Evolutionary conservation across 2,888 invertebrate genomes (phyloP).

Genomic region (Neoitamus cyanurus): DNA sequence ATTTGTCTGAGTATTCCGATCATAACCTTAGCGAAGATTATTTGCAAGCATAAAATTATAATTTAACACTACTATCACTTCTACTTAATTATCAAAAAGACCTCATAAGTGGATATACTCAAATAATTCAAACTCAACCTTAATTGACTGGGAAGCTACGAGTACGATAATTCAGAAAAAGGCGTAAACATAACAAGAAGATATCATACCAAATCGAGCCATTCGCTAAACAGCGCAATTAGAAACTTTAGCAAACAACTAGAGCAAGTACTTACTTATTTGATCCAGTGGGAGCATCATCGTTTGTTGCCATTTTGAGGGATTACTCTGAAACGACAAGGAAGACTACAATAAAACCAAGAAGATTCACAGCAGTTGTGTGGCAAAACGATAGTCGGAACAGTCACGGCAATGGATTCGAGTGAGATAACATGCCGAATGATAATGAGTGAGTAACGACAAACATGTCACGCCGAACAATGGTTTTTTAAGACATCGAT

Average conservation of each 20-base stretch:
- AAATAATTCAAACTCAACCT: too few relatives aligned
- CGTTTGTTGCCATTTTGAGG: constrained; percentile 49
- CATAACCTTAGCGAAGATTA: too few relatives aligned
- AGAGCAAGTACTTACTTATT: constrained; percentile 2
- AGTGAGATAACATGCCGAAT: not conserved
- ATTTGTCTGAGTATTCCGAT: too few relatives aligned
- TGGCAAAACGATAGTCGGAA: not conserved
- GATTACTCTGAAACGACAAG: constrained; percentile 27
- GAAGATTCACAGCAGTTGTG: not conserved
- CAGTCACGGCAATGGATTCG: not conserved
- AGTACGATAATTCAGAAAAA: not conserved
- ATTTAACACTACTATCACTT: too few relatives aligned
- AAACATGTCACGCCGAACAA: not conserved
- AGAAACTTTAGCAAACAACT: not conserved
- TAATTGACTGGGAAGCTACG: too few relatives aligned
- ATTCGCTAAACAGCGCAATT: not conserved
- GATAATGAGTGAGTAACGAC: constrained; percentile 1
- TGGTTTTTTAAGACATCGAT: not conserved
- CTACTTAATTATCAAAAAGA: too few relatives aligned
- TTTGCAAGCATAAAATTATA: too few relatives aligned
- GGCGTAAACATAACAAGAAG: not conserved
- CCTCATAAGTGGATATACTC: too few relatives aligned
- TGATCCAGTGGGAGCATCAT: constrained; percentile 54
- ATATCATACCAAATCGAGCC: constrained; percentile 1
- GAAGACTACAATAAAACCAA: not conserved